A percentile compares a stretch with the other conserved stretches of the same genome.
Conservation (phyloP, 1,140 invertebrate species). For the Tetramorium parvispinum region DNA sequence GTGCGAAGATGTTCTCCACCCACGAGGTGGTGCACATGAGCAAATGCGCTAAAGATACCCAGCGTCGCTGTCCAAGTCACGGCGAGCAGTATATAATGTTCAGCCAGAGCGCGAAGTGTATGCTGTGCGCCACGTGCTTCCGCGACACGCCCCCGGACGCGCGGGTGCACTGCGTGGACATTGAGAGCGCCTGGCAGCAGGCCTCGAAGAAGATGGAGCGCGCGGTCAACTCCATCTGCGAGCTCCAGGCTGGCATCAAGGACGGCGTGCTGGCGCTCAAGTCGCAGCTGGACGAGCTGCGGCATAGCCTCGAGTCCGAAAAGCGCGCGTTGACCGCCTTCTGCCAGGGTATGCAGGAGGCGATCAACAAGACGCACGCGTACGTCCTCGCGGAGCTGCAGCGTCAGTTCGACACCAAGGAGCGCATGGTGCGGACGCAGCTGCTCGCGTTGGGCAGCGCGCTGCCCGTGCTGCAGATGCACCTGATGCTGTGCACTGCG, state of each 20-base stretch:
- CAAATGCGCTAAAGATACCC: conserved; percentile 89
- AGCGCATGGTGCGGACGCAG: conserved; percentile 88
- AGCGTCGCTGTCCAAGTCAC: conserved; percentile 89
- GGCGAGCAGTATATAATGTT: conserved; percentile 91
- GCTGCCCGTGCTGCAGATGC: conserved; percentile 89
- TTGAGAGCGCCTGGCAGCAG: conserved; percentile 90
- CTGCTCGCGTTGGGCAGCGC: conserved; percentile 87
- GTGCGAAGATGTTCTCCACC: conserved; percentile 91
- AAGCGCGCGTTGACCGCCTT: conserved; percentile 89
- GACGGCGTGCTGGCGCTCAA: conserved; percentile 89
- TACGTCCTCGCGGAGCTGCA: conserved; percentile 89
- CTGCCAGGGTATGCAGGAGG: conserved; percentile 89
- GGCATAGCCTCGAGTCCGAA: conserved; percentile 89
- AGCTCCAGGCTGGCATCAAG: conserved; percentile 88
- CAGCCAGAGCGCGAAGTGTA: conserved; percentile 88
- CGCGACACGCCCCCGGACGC: conserved; percentile 89
- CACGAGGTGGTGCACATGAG: conserved; percentile 91
- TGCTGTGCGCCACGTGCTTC: conserved; percentile 91
- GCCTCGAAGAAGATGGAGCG: conserved; percentile 89
- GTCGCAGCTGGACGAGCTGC: conserved; percentile 88
- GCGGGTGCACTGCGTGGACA: conserved; percentile 89
- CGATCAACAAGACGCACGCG: conserved; percentile 89
- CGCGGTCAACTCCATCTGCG: conserved; percentile 86
- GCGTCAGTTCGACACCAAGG: conserved; percentile 89
- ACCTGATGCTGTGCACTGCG: conserved; percentile 89